Conservation (phyloP, 2,113 vertebrate species). For the Hydropotes inermis region DNA sequence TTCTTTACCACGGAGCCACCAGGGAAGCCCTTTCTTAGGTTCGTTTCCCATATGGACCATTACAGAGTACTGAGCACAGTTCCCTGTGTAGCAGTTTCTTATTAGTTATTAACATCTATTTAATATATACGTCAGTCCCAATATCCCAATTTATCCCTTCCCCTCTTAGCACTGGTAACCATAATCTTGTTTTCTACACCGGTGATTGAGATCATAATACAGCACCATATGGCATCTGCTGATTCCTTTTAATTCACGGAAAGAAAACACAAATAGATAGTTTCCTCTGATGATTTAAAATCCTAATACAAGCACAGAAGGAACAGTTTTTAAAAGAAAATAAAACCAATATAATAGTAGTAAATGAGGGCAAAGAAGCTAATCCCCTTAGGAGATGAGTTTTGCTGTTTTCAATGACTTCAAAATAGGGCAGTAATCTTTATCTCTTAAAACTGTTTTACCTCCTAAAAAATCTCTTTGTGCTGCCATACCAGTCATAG, state of each 20-base stretch:
- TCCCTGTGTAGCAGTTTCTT: not conserved
- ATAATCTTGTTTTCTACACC: not conserved
- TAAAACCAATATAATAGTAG: not conserved
- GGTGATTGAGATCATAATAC: not conserved
- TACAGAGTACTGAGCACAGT: not conserved
- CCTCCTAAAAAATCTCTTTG: not conserved
- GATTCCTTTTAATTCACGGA: not conserved
- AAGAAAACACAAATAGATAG: not conserved
- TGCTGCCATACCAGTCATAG: not conserved
- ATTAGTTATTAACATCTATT: not conserved
- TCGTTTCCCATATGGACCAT: not conserved
- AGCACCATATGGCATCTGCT: not conserved
- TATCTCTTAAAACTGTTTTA: conserved; percentile 24
- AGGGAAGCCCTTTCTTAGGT: not conserved
- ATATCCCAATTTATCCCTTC: not conserved
- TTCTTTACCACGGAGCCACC: not conserved
- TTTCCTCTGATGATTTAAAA: conserved; percentile 6
- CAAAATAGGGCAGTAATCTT: not conserved
- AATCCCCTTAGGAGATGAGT: conserved; percentile 20
- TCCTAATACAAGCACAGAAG: not conserved
- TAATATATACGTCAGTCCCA: not conserved
- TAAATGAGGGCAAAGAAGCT: not conserved
- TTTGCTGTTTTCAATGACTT: conserved; percentile 47
- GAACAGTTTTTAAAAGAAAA: not conserved
- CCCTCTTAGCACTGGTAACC: not conserved